These are phyloP conservation scores for Alcis repandata DNA, from an alignment of 2,888 invertebrate genomes.

Conservation along the genomic window DNA sequence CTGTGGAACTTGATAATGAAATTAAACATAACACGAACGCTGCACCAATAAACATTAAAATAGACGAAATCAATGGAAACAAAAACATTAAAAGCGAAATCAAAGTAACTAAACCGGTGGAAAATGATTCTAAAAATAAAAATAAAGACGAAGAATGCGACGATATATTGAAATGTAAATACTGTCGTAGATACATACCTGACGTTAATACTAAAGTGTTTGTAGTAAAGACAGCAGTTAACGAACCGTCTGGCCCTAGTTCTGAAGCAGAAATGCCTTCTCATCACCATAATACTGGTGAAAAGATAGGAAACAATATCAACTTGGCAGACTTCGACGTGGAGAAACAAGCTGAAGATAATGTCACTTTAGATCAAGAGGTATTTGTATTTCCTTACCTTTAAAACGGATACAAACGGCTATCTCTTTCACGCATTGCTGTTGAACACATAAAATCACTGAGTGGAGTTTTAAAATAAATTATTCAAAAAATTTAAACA, in stretches of 20 bases:
- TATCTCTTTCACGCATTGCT: no score
- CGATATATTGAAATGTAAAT: constrained; percentile 56
- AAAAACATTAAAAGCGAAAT: constrained; percentile 8
- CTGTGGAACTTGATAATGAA: constrained; percentile 65
- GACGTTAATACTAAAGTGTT: constrained; percentile 48
- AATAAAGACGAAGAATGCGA: constrained; percentile 12
- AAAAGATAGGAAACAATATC: constrained; percentile 53
- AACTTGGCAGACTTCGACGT: constrained; percentile 56
- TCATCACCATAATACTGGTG: constrained; percentile 40
- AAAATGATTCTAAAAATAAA: constrained; percentile 9
- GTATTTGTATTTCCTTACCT: constrained; percentile 52
- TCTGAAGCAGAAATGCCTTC: constrained; percentile 48
- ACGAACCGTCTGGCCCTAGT: constrained; percentile 47
- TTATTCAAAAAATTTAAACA: no score
- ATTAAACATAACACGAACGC: constrained; percentile 20
- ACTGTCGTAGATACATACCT: constrained; percentile 60
- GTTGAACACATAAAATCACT: no score
- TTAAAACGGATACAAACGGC: constrained; percentile 1
- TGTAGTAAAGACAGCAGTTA: constrained; percentile 64
- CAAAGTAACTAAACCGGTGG: constrained; percentile 2
- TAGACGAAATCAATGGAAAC: constrained; percentile 17
- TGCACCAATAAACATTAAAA: constrained; percentile 36
- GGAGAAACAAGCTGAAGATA: constrained; percentile 61
- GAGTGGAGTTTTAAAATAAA: no score
- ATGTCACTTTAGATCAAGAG: constrained; percentile 60